Base-by-base conservation (phyloP, 1,140 invertebrate species). In the Tetragnatha versicolor region DNA sequence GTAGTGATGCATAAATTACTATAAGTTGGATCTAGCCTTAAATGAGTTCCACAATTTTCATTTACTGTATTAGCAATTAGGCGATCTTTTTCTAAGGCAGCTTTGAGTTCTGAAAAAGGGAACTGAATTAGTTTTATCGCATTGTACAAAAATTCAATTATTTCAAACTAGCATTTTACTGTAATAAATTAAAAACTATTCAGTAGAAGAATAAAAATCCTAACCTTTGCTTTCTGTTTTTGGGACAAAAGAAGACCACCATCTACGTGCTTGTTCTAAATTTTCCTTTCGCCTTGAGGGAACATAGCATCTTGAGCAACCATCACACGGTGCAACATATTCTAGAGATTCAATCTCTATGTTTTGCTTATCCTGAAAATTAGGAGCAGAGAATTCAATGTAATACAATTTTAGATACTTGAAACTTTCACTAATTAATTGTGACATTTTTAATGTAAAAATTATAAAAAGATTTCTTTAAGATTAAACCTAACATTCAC, bases 261-360 rank as follows among this genome's bases (percentile, higher is more conserved):
- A 89, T 80, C 88, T 84, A 78, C 60, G 84, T 12, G 25, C n/a
- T 27, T 20, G 9, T 25, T 29, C 10, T 49, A 2, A 51, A 45
- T 72, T 33, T 65, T 72, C 79, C 80, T 65, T 69, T 20, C 20
- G 9, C 22, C 47, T 60, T 10, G 76, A 66, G 45, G 55, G 29
- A 53, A 55, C 84, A 83, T 86, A 88, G 83, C 94, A 96, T 81
- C 90, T 91, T n/a, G 88, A 90, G 84, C 95, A 97, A n/a, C 95
- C 94, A 27, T 85, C 76, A 84, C 95, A 97, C 0, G 93, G 93
- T 5, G 90, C 89, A 3, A 91, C 90, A 83, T 93, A 97, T 55
- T 88, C 88, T 17, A 97, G 84, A 4, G 88, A 85, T 5, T 90
- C 92, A 83, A 90, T 82, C 87, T 84, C 90, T 90, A 72, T 90